These are phyloP conservation scores for Turdus rufiventris DNA, from an alignment of 2,113 vertebrate species.

Conservation along the genomic window DNA sequence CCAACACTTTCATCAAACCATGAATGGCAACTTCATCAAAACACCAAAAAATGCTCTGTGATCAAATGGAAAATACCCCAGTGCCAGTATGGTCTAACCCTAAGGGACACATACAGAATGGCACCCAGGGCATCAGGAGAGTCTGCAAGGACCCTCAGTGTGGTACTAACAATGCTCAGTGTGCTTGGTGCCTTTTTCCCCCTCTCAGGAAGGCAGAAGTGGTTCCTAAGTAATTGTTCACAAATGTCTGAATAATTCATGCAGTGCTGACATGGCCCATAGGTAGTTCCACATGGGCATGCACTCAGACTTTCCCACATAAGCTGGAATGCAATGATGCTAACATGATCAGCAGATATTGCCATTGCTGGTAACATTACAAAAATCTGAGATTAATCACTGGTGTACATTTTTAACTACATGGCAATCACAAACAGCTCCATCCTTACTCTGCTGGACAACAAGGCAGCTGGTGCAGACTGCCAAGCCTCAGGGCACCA, in stretches of 20 bases:
- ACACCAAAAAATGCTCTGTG: background rate
- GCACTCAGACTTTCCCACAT: background rate
- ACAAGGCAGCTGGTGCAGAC: background rate
- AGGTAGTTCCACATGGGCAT: background rate
- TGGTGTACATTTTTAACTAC: background rate
- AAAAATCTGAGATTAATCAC: background rate
- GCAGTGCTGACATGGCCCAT: background rate
- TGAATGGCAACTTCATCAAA: background rate
- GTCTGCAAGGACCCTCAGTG: background rate
- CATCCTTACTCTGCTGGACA: background rate
- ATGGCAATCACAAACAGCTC: background rate
- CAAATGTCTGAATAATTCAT: background rate
- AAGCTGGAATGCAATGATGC: background rate
- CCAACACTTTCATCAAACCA: background rate
- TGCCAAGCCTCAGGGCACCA: accelerated
- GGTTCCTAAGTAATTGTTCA: background rate
- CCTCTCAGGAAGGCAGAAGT: background rate
- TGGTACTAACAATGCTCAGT: background rate
- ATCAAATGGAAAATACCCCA: background rate
- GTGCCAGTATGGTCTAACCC: background rate
- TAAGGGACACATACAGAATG: accelerated
- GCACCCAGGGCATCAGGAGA: background rate
- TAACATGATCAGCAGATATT: background rate
- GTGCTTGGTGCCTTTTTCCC: background rate
- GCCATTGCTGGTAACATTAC: background rate